Base-by-base conservation (phyloP, 2,797 vertebrate genomes). In the Helicolenus hilgendorfi region DNA sequence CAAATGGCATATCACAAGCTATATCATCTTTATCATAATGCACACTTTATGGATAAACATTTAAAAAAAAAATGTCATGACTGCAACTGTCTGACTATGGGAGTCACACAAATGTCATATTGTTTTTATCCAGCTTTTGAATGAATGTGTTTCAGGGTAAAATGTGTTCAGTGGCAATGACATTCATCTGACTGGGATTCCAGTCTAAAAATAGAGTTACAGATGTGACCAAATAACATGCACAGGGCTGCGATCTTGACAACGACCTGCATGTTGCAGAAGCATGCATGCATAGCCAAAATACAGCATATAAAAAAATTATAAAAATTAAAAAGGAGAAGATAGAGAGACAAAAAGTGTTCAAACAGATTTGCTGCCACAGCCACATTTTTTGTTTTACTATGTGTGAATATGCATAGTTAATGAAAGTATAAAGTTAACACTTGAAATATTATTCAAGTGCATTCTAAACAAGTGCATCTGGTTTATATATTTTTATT, bases 201-300 rank as follows among this genome's bases (percentile, higher is more conserved):
- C 72, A 82, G 35, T 68, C 77, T 90, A 86, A 90, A 89, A 89
- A 91, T 86, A 86, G 83, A 84, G 89, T 73, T 77, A 81, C 88
- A 89, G 82, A 91, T 89, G 84, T 87, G 85, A 89, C 87, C 67
- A 69, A 89, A 81, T 60, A 79, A 56, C 68, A 76, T 55, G n/a
- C 45, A 41, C 33, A 41, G 10, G 3, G 38, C 71, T 70, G 72
- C 1, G 4, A 45, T 80, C 41, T 65, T 64, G n/a, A 58, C 41
- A 55, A 74, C 13, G 11, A 77, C 29, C 60, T 78, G 53, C 3
- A 29, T 31, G 58, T 60, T 33, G 38, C 49, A 83, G 49, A 55
- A 72, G n/a, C 18, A 7, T 29, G 33, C 7, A 36, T 18, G 20
- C 38, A 18, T 0, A 53, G 7, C 20, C 53, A 20, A 64, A 35